Percentiles rank a stretch among this genome's conserved stretches.
Conservation (phyloP, 2,113 vertebrate species). For the Nematolebias whitei region DNA sequence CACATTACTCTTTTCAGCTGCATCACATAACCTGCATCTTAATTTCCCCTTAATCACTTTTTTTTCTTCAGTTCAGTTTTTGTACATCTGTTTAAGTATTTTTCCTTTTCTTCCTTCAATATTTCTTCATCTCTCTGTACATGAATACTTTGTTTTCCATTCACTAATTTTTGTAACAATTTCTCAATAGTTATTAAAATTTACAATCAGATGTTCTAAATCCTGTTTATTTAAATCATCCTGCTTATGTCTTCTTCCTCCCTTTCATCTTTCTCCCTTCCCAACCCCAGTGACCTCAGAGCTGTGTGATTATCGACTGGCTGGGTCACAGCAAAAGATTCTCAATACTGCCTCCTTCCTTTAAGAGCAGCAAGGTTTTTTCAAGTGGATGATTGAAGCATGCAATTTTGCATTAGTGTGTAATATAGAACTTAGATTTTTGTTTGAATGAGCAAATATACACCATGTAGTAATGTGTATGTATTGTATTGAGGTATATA, state of each 20-base stretch:
- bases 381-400: background rate
- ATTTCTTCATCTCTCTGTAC: slow-evolving; percentile 10
- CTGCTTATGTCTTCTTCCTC: slow-evolving; percentile 1
- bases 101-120: slow-evolving; percentile 13
- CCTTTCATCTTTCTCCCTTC: background rate
- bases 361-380: slow-evolving; percentile 6
- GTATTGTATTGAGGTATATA: background rate
- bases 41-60: slow-evolving; percentile 21
- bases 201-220: slow-evolving; percentile 3
- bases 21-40: background rate
- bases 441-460: background rate
- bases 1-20: no score
- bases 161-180: background rate
- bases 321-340: slow-evolving; percentile 33
- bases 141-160: slow-evolving; percentile 10
- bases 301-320: slow-evolving; percentile 31
- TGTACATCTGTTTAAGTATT: slow-evolving; percentile 3
- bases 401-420: background rate
- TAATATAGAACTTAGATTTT: background rate
- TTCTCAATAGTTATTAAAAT: slow-evolving; percentile 7
- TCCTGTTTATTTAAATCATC: background rate
- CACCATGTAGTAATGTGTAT: background rate
- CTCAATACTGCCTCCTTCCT: slow-evolving; percentile 12
- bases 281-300: slow-evolving; percentile 10
- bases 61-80: background rate